Evolutionary conservation across 1,140 invertebrate species (phyloP).

Genomic region (Musca vetustissima): DNA sequence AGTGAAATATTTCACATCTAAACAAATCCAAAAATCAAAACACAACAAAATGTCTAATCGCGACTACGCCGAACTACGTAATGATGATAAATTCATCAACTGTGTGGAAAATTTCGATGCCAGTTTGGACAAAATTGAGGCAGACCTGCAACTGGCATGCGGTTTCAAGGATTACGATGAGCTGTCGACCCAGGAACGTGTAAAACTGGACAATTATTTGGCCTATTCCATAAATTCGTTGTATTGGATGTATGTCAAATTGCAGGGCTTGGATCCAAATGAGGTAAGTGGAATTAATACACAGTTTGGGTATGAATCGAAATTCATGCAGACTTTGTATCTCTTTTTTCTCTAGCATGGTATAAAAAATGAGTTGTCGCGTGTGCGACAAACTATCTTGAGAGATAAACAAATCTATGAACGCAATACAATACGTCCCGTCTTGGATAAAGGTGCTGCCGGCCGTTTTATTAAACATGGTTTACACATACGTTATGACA

Average conservation of each 20-base stretch:
- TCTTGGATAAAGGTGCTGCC: slow-evolving; percentile 59
- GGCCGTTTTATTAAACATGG: slow-evolving; percentile 64
- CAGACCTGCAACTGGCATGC: slow-evolving; percentile 56
- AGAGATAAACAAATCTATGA: slow-evolving; percentile 63
- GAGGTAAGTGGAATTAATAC: slow-evolving; percentile 31
- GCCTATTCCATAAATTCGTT: slow-evolving; percentile 62
- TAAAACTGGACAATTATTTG: slow-evolving; percentile 64
- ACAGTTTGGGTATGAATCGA: neutral
- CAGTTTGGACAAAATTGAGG: slow-evolving; percentile 58
- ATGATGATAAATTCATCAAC: slow-evolving; percentile 56
- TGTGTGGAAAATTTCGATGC: slow-evolving; percentile 58
- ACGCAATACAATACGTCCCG: slow-evolving; percentile 59
- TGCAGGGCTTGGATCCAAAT: slow-evolving; percentile 61
- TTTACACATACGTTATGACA: slow-evolving; percentile 52
- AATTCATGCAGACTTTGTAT: neutral
- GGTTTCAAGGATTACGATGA: slow-evolving; percentile 57
- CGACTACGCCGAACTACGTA: slow-evolving; percentile 54
- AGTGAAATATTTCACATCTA: no score
- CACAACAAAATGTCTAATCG: slow-evolving; percentile 35
- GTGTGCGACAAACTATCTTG: slow-evolving; percentile 62
- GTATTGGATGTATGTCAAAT: slow-evolving; percentile 63
- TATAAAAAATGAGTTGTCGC: slow-evolving; percentile 61
- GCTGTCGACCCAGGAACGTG: slow-evolving; percentile 59
- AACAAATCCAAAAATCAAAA: no score
- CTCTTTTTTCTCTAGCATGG: slow-evolving; percentile 48